Evolutionary conservation across 1,140 invertebrate species (phyloP).

Genomic region (Neotoxoptera formosana): DNA sequence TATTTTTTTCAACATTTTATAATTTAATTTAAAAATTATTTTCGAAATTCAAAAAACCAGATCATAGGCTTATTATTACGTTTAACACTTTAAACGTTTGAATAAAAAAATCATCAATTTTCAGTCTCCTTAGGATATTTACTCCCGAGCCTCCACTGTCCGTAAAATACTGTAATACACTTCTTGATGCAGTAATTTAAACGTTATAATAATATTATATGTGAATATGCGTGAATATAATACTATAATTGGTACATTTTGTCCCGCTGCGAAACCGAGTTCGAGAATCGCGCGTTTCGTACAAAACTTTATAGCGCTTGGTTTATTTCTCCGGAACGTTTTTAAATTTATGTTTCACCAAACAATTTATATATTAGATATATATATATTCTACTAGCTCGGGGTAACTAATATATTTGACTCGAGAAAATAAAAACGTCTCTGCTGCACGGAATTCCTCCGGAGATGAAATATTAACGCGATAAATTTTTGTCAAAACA

Average conservation of each 20-base stretch:
- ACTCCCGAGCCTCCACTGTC: too few species aligned
- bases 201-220: background rate
- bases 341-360: background rate
- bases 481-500: conserved; percentile 5
- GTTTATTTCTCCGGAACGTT: background rate
- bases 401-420: conserved; percentile 17
- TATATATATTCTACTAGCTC: background rate
- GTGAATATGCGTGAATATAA: too few species aligned
- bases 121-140: too few species aligned
- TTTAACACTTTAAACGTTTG: too few species aligned
- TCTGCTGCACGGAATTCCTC: background rate
- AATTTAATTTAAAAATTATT: too few species aligned
- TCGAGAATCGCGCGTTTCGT: background rate
- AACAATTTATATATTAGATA: background rate
- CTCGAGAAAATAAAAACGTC: conserved; percentile 2
- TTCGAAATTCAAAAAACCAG: too few species aligned
- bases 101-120: too few species aligned
- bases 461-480: conserved; percentile 10
- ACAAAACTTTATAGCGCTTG: background rate
- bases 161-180: too few species aligned
- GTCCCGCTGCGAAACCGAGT: background rate
- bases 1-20: too few species aligned
- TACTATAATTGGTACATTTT: background rate
- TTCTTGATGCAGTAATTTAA: background rate
- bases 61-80: too few species aligned